Conservation (phyloP, 2,888 invertebrate species). For the Lissonota sp. region DNA sequence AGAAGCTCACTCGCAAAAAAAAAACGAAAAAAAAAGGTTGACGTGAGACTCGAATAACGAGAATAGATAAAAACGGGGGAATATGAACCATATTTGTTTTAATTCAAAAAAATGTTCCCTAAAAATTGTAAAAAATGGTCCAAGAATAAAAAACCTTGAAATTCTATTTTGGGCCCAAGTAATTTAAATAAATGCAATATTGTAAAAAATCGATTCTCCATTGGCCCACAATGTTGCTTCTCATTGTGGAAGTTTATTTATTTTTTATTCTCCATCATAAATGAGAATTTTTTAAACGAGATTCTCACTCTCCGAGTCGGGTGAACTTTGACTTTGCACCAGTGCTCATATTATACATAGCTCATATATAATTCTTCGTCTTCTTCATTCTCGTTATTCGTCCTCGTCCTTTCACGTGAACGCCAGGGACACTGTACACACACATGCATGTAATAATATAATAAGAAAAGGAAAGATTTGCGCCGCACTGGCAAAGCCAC, state of each 20-base stretch:
- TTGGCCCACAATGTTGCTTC: too few relatives aligned
- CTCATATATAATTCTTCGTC: constrained; percentile 64
- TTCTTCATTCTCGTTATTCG: constrained; percentile 57
- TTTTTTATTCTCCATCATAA: too few relatives aligned
- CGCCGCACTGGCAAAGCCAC: constrained; percentile 58
- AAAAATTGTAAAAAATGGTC: too few relatives aligned
- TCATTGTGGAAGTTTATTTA: too few relatives aligned
- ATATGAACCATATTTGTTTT: background rate
- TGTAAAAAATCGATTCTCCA: too few relatives aligned
- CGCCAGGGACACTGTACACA: constrained; percentile 7
- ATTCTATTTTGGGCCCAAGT: too few relatives aligned
- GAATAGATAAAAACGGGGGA: constrained; percentile 3
- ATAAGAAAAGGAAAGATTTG: constrained; percentile 42
- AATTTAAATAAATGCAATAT: too few relatives aligned
- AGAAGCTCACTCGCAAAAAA: constrained; percentile 37
- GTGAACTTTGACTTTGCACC: constrained; percentile 74
- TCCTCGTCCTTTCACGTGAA: constrained; percentile 56
- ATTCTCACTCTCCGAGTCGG: constrained; percentile 59
- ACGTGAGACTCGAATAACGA: background rate
- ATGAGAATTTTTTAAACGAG: too few relatives aligned
- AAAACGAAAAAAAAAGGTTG: background rate
- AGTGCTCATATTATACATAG: constrained; percentile 38
- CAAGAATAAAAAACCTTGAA: too few relatives aligned
- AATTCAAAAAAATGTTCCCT: too few relatives aligned
- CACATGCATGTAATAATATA: constrained; percentile 1